These are phyloP conservation scores for Masticophis lateralis DNA, from an alignment of 2,797 vertebrate genomes.

Conservation along the genomic window DNA sequence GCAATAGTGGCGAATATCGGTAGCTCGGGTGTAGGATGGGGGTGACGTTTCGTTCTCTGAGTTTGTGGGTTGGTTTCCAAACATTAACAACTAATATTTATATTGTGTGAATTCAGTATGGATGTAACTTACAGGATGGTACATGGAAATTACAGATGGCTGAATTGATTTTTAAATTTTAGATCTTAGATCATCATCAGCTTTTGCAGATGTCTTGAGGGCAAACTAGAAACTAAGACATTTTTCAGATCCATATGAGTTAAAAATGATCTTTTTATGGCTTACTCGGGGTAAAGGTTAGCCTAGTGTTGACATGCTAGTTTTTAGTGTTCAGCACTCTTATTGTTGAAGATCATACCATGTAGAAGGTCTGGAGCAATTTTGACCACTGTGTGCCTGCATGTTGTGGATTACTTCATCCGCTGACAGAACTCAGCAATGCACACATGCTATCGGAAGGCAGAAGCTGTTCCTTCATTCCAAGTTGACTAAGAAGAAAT, in stretches of 20 bases:
- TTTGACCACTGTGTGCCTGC: not conserved
- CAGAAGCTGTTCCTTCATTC: not conserved
- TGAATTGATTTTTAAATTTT: not conserved
- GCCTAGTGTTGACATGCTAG: not conserved
- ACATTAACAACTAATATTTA: not conserved
- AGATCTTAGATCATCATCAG: not conserved
- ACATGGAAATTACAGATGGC: not conserved
- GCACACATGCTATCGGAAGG: not conserved
- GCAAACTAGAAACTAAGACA: not conserved
- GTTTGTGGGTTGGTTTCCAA: no score
- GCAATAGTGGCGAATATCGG: no score
- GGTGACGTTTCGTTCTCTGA: no score
- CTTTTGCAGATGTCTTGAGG: not conserved
- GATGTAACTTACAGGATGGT: not conserved
- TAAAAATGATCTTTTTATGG: not conserved
- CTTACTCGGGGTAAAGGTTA: not conserved
- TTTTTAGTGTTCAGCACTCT: not conserved
- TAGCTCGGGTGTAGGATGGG: no score
- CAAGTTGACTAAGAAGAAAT: not conserved
- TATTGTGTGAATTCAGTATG: not conserved
- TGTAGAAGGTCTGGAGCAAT: not conserved
- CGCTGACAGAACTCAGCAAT: not conserved
- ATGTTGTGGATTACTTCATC: not conserved
- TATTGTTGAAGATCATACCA: not conserved
- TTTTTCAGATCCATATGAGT: not conserved